Evolutionary conservation across 2,888 invertebrate genomes (phyloP).

Genomic region (Tricholauxania praeusta): DNA sequence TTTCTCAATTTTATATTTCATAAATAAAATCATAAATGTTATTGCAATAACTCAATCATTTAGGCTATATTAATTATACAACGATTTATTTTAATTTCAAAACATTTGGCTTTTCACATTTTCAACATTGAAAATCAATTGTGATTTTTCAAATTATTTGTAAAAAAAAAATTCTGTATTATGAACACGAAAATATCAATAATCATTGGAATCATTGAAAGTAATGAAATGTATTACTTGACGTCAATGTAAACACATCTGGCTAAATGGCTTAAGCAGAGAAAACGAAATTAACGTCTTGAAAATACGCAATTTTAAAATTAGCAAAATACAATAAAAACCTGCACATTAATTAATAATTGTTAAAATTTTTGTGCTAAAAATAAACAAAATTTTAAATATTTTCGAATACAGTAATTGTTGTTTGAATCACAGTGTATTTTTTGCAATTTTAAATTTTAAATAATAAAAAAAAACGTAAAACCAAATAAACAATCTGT

Average conservation of each 20-base stretch:
- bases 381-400: neutral
- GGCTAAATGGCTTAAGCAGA: constrained; percentile 38
- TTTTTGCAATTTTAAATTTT: too few relatives aligned
- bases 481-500: too few relatives aligned
- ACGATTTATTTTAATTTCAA: constrained; percentile 17
- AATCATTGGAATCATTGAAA: constrained; percentile 26
- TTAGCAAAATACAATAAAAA: neutral
- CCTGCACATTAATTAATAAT: neutral
- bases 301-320: neutral
- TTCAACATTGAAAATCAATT: constrained; percentile 23
- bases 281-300: neutral
- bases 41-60: constrained; percentile 57
- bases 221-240: constrained; percentile 39
- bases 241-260: constrained; percentile 54
- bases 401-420: too few relatives aligned
- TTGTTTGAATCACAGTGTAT: too few relatives aligned
- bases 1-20: too few relatives aligned
- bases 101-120: constrained; percentile 2
- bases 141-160: constrained; percentile 5
- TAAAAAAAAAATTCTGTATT: neutral
- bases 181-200: constrained; percentile 12
- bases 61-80: constrained; percentile 49
- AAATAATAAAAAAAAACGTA: too few relatives aligned
- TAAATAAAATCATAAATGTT: constrained; percentile 37
- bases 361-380: neutral